Evolutionary conservation across 2,113 vertebrate genomes (phyloP), one percentile per base, ranked within the genome.

Genomic region (Zosterops pallidus): DNA sequence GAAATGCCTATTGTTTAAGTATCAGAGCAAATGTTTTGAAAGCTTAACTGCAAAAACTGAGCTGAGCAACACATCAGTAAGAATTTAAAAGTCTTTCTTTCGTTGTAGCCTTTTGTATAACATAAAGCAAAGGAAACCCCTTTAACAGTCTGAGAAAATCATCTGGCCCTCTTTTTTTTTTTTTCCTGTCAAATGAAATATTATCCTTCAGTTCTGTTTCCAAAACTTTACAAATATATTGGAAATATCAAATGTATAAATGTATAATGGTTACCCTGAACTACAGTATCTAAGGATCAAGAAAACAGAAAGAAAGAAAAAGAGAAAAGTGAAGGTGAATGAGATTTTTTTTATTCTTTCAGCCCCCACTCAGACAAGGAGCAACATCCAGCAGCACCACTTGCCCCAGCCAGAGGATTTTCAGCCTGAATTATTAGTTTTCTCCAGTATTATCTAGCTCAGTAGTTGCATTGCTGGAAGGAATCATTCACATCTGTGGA

Each of bases 401-500:
- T 86, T 84, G 23, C 33, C 44, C 28, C 67, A 90, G 67, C 6
- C 64, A 83, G 55, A 72, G 35, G 44, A 91, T 17, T 71, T 89
- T 67, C 35, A 49, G 52, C 37, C 41, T 62, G 50, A 83, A 55
- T 94, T 88, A 57, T 83, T 49, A 26, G 53, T 31, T 53, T 83
- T 62, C 46, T 49, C 62, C 62, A 62, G 35, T 37, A 49, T 63
- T 83, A 74, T 62, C 39, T 75, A 81, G 65, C 70, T 96, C 65
- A 56, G 42, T 53, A 83, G 75, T 19, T 1, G 2, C 49, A 69
- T 11, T 84, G 93, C 94, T 94, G 74, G 85, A 88, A 96, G 94
- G 93, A 94, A 83, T 92, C 92, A 63, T 59, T 92, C 85, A 74
- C 70, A 84, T 96, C 85, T 89, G 47, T 74, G 31, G 87, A 67